These are phyloP conservation scores for Sinodicranocentrus sp. DNA, from an alignment of 2,888 invertebrate genomes.

Conservation along the genomic window DNA sequence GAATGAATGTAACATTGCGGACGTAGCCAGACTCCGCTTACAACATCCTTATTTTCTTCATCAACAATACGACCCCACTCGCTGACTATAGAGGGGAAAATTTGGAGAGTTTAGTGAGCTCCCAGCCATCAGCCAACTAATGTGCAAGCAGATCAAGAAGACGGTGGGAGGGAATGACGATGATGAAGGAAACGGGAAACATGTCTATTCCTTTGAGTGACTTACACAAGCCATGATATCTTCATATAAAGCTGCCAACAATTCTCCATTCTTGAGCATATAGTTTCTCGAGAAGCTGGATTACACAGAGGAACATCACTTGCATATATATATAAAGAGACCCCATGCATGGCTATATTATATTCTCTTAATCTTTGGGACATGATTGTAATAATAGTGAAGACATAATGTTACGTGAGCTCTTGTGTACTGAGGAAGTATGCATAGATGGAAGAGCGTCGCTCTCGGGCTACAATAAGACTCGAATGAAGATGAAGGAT, in stretches of 20 bases:
- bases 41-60: constrained; percentile 47
- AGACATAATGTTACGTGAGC: constrained; percentile 1
- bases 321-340: background rate
- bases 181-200: constrained; percentile 47
- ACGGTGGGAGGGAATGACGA: constrained; percentile 65
- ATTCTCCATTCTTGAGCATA: constrained; percentile 10
- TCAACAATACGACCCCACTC: background rate
- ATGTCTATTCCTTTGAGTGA: constrained; percentile 62
- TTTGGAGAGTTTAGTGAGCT: background rate
- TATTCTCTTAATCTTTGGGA: constrained; percentile 26
- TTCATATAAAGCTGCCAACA: constrained; percentile 52
- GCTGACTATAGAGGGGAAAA: constrained; percentile 8
- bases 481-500: constrained; percentile 22
- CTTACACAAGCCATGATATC: constrained; percentile 53
- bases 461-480: constrained; percentile 1
- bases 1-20: constrained; percentile 39
- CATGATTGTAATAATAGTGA: constrained; percentile 33
- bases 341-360: background rate
- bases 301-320: constrained; percentile 44
- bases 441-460: background rate
- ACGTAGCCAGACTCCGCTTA: constrained; percentile 15
- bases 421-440: background rate
- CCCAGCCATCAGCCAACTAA: constrained; percentile 52
- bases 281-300: constrained; percentile 53
- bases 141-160: constrained; percentile 59